Evolutionary conservation across 2,113 vertebrate genomes (phyloP), one percentile per base, ranked within the genome.

Genomic region (Tragelaphus scriptus): DNA sequence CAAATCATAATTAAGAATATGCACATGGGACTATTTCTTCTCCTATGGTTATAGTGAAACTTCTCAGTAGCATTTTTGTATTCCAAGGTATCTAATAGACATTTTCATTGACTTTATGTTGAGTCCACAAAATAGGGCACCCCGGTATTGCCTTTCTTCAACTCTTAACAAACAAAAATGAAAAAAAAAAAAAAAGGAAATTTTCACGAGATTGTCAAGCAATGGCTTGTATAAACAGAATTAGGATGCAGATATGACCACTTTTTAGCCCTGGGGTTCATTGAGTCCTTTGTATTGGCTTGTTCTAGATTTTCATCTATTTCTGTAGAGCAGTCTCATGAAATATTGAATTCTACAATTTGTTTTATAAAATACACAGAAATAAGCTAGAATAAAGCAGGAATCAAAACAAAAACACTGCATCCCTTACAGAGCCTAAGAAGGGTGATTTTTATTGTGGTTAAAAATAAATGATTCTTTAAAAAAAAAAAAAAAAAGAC

Each of bases 51-150:
- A 96, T 6, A 86, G 36, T 51, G 53, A 80, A 92, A 95, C 65
- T 87, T 94, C 79, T 88, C 92, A 44, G 36, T 84, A 90, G 32
- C 7, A 65, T 77, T 96, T 97, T 85, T 71, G 59, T 85, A 75
- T 85, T 92, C 44, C 25, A 93, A 71, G 68, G 56, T 91, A 95
- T 68, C 91, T 93, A 40, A 85, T 13, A 94, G 80, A 40, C n/a
- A 86, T 77, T 95, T 84, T 92, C 85, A 91, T 94, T 95, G 55
- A 91, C 56, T 55, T 80, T 58, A 80, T 58, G 58, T 47, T 87
- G 40, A 65, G 19, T 23, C 51, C 55, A 92, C 15, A 92, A 92
- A 96, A 94, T 19, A 86, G 23, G 80, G 15, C 28, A 87, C 59
- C 3, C 61, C 13, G 79, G 9, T 84, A 51, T 25, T 77, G 84